phyloP scores from a whole-genome alignment of 1,140 invertebrate genomes.

The Heliothis subflexa region DNA sequence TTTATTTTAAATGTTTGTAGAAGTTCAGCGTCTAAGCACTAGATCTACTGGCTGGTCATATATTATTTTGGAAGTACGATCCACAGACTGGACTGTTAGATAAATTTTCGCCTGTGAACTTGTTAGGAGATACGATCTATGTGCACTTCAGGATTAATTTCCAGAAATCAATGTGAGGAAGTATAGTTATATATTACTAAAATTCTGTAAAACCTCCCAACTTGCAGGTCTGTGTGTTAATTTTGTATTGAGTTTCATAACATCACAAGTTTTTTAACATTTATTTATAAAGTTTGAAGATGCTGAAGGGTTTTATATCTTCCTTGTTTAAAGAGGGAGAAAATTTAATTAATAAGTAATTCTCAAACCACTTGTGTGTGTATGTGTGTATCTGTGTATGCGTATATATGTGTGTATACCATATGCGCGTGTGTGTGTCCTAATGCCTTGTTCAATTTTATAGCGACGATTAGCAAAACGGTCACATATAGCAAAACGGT shows the following conservation, averaged over 20 bases:
- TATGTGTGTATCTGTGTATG: too few relatives aligned
- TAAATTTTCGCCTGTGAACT: constrained; percentile 25
- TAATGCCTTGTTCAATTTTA: neutral
- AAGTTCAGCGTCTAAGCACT: neutral
- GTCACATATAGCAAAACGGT: neutral
- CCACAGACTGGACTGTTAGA: neutral
- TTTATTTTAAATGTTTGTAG: neutral
- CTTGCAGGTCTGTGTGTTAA: too few relatives aligned
- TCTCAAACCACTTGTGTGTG: too few relatives aligned
- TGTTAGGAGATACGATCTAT: constrained; percentile 3
- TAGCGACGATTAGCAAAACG: constrained; percentile 1
- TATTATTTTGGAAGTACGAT: constrained; percentile 9
- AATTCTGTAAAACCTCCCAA: too few relatives aligned
- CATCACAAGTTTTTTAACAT: too few relatives aligned
- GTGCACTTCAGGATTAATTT: constrained; percentile 8
- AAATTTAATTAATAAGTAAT: too few relatives aligned
- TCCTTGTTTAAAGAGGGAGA: too few relatives aligned
- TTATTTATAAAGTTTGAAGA: too few relatives aligned
- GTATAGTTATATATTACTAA: neutral
- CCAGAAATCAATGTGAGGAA: neutral
- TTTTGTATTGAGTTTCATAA: too few relatives aligned
- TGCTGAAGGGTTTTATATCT: too few relatives aligned
- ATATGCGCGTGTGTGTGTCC: too few relatives aligned
- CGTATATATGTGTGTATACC: too few relatives aligned
- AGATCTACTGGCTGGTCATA: constrained; percentile 4